phyloP scores from a whole-genome alignment of 2,888 invertebrate species.

The Lepidocyrtoides sp. region DNA sequence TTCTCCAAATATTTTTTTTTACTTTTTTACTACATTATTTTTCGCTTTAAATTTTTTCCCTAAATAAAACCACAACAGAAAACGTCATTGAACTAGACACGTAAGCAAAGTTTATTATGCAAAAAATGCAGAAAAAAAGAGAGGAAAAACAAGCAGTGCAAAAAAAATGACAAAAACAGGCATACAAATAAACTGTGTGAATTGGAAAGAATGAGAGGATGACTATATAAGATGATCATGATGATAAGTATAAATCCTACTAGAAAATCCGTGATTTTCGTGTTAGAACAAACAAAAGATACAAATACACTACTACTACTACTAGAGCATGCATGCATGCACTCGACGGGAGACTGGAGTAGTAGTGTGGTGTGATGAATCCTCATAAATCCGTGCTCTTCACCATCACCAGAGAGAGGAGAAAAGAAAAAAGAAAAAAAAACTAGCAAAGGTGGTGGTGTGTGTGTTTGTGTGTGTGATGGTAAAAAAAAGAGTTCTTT shows the following conservation, averaged over 20 bases:
- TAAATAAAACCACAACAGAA: neutral
- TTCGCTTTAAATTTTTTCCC: neutral
- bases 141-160: no score
- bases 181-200: conserved; percentile 36
- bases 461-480: no score
- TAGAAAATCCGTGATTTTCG: conserved; percentile 31
- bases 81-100: neutral
- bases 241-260: conserved; percentile 10
- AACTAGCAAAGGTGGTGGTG: no score
- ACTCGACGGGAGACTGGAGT: neutral
- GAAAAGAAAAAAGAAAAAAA: neutral
- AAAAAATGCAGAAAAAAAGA: neutral
- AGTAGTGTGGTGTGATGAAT: no score
- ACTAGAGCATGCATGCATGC: neutral
- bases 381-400: conserved; percentile 50
- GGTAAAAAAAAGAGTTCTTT: no score
- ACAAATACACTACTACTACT: no score
- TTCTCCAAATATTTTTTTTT: neutral
- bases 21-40: neutral
- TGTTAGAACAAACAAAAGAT: conserved; percentile 30
- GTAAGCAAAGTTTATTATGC: neutral
- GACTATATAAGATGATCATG: conserved; percentile 18
- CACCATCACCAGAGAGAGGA: neutral
- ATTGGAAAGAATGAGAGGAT: neutral
- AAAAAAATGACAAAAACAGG: neutral